These are phyloP conservation scores for Lomographa bimaculata DNA, from an alignment of 2,888 invertebrate genomes.

Conservation along the genomic window DNA sequence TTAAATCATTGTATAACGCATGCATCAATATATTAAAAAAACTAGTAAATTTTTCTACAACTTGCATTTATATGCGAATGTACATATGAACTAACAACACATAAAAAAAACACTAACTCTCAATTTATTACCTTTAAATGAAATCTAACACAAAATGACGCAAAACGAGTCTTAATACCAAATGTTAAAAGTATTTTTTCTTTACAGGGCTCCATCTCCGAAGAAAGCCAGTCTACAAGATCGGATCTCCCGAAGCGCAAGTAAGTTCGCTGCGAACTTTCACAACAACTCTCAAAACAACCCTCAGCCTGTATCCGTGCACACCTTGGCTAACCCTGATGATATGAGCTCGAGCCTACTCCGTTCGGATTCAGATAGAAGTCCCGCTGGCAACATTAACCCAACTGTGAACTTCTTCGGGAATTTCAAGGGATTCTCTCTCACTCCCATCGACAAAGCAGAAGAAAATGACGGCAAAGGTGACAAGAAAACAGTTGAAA, in stretches of 20 bases:
- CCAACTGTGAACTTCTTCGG: constrained; percentile 89
- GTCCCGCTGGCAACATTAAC: constrained; percentile 72
- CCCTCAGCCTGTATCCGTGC: constrained; percentile 68
- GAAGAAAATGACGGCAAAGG: constrained; percentile 44
- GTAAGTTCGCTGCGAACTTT: constrained; percentile 75
- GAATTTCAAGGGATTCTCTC: constrained; percentile 93
- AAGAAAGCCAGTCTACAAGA: constrained; percentile 74
- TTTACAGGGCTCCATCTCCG: constrained; percentile 68
- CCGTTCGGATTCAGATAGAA: constrained; percentile 76
- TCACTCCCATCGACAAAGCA: constrained; percentile 85
- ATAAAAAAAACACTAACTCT: constrained; percentile 13
- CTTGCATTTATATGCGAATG: no score
- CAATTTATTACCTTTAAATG: no score
- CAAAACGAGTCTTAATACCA: neutral
- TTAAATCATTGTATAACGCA: no score
- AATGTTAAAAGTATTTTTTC: no score
- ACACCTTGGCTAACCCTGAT: constrained; percentile 85
- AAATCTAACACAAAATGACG: constrained; percentile 2
- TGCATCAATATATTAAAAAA: no score
- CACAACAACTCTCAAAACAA: constrained; percentile 63
- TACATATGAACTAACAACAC: no score
- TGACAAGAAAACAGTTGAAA: constrained; percentile 14
- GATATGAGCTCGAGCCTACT: constrained; percentile 89
- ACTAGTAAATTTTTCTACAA: no score
- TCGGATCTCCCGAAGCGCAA: constrained; percentile 71